Evolutionary conservation across 2,888 invertebrate species (phyloP).

Genomic region (Euzetes globulus): DNA sequence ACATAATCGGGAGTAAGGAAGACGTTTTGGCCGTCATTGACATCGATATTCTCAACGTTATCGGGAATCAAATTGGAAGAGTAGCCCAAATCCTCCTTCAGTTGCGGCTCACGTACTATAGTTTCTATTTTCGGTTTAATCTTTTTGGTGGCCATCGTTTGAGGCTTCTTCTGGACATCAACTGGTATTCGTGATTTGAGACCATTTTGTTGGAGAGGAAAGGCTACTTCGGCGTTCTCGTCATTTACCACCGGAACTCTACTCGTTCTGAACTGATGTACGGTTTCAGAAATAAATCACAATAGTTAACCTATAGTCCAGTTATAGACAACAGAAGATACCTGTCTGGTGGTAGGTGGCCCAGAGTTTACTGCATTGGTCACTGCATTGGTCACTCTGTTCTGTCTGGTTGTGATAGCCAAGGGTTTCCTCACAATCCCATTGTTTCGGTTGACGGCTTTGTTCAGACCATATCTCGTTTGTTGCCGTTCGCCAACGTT

Average conservation of each 20-base stretch:
- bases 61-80: constrained; percentile 34
- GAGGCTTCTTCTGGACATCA: neutral
- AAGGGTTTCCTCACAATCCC: no score
- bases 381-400: no score
- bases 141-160: neutral
- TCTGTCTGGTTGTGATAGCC: no score
- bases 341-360: no score
- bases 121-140: neutral
- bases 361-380: no score
- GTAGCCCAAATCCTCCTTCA: neutral
- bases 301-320: no score
- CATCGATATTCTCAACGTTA: constrained; percentile 59
- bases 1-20: constrained; percentile 74
- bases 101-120: neutral
- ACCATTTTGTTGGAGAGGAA: neutral
- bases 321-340: no score
- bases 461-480: no score
- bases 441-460: no score
- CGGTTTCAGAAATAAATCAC: no score
- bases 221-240: neutral
- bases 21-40: constrained; percentile 63
- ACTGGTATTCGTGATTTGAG: neutral
- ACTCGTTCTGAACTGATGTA: constrained; percentile 2
- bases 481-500: neutral
- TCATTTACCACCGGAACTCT: constrained; percentile 17